Evolutionary conservation across 2,113 vertebrate genomes (phyloP).

Genomic region (Lycocorax pyrrhopterus): DNA sequence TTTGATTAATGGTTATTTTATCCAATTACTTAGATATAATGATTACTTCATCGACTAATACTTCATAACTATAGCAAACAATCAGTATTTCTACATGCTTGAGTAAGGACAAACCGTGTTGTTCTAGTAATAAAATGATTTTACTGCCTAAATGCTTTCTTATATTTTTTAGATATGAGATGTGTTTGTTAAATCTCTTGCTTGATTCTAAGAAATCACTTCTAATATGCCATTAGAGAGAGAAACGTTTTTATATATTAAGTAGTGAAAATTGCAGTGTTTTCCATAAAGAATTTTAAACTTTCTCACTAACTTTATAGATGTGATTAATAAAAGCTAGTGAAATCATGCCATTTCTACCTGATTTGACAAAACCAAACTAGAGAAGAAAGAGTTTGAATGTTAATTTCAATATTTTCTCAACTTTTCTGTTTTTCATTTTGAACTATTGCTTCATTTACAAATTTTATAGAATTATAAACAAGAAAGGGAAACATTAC

Average conservation of each 20-base stretch:
- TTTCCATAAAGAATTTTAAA: not conserved
- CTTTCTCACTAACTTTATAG: not conserved
- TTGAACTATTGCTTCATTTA: not conserved
- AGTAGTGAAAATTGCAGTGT: not conserved
- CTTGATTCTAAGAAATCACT: not conserved
- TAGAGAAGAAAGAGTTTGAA: not conserved
- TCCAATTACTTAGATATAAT: not conserved
- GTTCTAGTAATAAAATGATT: not conserved
- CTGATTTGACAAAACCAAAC: not conserved
- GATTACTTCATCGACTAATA: not conserved
- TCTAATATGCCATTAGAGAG: not conserved
- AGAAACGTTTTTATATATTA: not conserved
- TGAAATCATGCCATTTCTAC: not conserved
- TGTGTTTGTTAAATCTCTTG: not conserved
- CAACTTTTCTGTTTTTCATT: not conserved
- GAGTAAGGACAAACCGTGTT: not conserved
- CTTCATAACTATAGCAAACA: not conserved
- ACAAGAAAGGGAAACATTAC: not conserved
- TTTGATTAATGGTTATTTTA: not conserved
- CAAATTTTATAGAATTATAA: not conserved
- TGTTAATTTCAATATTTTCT: not conserved
- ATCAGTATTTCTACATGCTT: not conserved
- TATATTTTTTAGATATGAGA: not conserved
- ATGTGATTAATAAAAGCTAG: not conserved
- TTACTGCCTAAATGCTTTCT: not conserved